phyloP scores from a whole-genome alignment of 2,113 vertebrate species.

The Hypanus sabinus region DNA sequence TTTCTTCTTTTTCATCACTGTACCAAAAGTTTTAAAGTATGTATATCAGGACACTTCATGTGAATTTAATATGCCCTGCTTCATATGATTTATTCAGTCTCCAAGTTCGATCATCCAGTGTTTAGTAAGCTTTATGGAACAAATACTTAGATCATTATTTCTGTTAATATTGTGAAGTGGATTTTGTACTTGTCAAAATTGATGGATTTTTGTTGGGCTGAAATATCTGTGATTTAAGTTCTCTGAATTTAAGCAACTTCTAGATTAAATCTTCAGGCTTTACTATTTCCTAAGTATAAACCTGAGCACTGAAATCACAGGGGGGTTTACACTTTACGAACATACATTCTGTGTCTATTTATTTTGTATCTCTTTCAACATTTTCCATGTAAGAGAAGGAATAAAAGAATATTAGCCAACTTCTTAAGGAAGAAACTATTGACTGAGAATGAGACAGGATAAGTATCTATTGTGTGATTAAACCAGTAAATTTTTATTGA shows the following conservation, averaged over 20 bases:
- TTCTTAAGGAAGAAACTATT: neutral
- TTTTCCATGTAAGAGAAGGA: neutral
- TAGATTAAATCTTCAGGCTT: neutral
- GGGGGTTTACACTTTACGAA: neutral
- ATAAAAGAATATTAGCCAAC: neutral
- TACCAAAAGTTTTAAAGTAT: neutral
- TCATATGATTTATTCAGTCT: neutral
- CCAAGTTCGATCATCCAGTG: neutral
- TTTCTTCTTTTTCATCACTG: too few species aligned
- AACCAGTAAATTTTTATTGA: neutral
- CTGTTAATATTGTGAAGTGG: neutral
- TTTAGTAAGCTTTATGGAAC: neutral
- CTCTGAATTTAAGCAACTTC: neutral
- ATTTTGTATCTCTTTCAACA: neutral
- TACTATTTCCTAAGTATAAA: neutral
- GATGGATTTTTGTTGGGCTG: neutral
- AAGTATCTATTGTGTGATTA: neutral
- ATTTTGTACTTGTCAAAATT: neutral
- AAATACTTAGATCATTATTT: too few species aligned
- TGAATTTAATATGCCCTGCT: neutral
- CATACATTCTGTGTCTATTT: neutral
- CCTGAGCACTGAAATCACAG: neutral
- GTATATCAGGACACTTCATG: neutral
- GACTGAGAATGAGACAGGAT: neutral
- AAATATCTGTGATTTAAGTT: neutral